Evolutionary conservation across 2,797 vertebrate genomes (phyloP).

Genomic region (Myiotriccus ornatus): DNA sequence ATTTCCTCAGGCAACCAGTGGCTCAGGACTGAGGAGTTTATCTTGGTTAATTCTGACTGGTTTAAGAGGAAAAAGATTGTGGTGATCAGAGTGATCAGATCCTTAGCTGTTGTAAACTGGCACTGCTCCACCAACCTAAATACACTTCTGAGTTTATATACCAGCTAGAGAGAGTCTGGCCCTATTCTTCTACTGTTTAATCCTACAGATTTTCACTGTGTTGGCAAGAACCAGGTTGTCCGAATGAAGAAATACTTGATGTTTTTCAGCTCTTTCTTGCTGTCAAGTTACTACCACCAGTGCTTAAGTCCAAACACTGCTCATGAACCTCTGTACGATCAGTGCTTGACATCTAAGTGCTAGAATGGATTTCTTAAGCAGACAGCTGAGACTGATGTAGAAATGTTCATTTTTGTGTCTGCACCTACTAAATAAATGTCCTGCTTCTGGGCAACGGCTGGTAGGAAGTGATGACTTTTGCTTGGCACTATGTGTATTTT

Average conservation of each 20-base stretch:
- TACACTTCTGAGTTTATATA: not conserved
- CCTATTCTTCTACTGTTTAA: not conserved
- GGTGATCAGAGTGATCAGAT: not conserved
- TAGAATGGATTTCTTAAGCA: not conserved
- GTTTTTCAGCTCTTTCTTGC: not conserved
- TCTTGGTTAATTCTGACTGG: conserved; percentile 2
- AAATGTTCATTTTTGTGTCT: not conserved
- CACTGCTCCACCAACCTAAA: not conserved
- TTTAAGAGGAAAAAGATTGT: not conserved
- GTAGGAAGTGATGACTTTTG: not conserved
- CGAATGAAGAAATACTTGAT: not conserved
- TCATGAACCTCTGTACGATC: not conserved
- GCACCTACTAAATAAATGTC: not conserved
- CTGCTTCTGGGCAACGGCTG: not conserved
- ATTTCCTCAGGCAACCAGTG: not conserved
- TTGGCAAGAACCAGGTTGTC: not conserved
- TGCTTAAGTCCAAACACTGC: not conserved
- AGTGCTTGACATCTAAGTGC: not conserved
- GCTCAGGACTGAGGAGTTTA: not conserved
- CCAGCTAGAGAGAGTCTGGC: not conserved
- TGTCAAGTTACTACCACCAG: not conserved
- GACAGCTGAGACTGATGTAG: not conserved
- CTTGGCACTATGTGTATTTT: not conserved
- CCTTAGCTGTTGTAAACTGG: not conserved
- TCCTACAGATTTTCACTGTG: not conserved